A percentile compares a stretch with the other conserved stretches of the same genome.
Evolutionary conservation across 1,140 invertebrate species (phyloP).

Genomic region (Zaprionus camerounensis): DNA sequence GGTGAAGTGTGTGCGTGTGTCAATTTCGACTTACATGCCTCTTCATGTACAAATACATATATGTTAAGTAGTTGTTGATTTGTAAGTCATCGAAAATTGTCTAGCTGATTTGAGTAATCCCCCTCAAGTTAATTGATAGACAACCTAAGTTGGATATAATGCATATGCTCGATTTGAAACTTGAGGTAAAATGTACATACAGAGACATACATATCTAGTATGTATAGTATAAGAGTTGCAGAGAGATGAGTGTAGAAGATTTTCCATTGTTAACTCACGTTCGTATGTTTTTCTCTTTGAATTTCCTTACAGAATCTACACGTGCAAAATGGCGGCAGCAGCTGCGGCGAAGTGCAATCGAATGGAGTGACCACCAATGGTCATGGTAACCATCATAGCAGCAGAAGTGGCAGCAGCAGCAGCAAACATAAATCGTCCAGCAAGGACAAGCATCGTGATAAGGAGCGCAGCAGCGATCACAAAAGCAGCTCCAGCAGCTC

Average conservation of each 20-base stretch:
- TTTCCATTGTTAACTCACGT: background rate
- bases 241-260: background rate
- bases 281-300: background rate
- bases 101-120: conserved; percentile 27
- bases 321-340: conserved; percentile 78
- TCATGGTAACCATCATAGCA: conserved; percentile 86
- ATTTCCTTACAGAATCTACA: conserved; percentile 61
- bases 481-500: conserved; percentile 81
- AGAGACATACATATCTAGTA: background rate
- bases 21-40: conserved; percentile 14
- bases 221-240: background rate
- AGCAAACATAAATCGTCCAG: conserved; percentile 88
- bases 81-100: conserved; percentile 40
- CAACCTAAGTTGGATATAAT: background rate
- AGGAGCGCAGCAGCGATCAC: conserved; percentile 77
- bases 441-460: conserved; percentile 85
- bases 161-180: background rate
- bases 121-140: background rate
- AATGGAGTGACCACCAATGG: conserved; percentile 85
- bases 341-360: conserved; percentile 69
- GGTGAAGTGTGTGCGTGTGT: background rate
- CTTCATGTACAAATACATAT: background rate
- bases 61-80: conserved; percentile 3
- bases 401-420: conserved; percentile 86
- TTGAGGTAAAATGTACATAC: background rate